Base-by-base conservation (phyloP, 2,888 invertebrate genomes). In the Thera obeliscata region DNA sequence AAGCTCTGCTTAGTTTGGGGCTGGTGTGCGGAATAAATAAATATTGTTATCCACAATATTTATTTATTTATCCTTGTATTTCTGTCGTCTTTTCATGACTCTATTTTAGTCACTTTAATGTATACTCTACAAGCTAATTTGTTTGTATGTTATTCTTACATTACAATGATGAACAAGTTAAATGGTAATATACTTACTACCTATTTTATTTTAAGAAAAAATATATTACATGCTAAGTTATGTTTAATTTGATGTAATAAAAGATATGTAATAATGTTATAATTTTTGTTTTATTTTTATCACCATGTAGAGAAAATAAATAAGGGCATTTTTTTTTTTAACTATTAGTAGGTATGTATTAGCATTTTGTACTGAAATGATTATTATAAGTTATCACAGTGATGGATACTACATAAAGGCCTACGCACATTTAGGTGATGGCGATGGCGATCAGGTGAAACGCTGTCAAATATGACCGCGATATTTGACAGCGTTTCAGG, bases 191-290 rank as follows among this genome's bases (percentile, higher is more conserved):
- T 60, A 66, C 59, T 33, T 65, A 56, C 46, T 69, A 67, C 56
- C 49, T 68, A 64, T 67, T 33, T 52, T 80, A 76, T 22, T 79
- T 73, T 82, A 83, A 83, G 82, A 79, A 71, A 76, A 82, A 79
- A 71, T 74, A 78, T 81, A 76, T 74, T 73, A 75, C 72, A 74
- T 72, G 67, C 70, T 87, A 86, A 85, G 87, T 85, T 87, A 89
- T 87, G 87, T 87, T 88, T 83, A 84, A 88, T 86, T 85, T 79
- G 74, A 85, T 90, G 81, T 87, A 90, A 82, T 87, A 87, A 85
- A 87, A 83, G 76, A 79, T 84, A 22, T 22, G 22, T 22, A 83
- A 76, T 82, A 77, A 80, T 70, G 72, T 52, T 75, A 69, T 64
- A 56, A 64, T 68, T 68, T 72, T 58, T 56, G 65, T 69, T 60